Base-by-base conservation (phyloP, 2,888 invertebrate species). In the Colletes collaris region DNA sequence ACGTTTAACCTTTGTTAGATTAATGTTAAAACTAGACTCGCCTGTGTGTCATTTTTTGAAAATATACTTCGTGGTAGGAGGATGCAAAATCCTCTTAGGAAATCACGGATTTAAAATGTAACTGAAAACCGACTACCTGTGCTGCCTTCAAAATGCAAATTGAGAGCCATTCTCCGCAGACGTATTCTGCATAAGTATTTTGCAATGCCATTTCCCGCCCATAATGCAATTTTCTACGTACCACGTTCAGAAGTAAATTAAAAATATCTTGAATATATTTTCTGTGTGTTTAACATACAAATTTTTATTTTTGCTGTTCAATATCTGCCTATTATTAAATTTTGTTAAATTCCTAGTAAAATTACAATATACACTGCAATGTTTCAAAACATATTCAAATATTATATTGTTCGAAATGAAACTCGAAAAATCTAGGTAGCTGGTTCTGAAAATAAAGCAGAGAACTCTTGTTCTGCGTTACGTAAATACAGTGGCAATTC, bases 21-120 rank as follows among this genome's bases (percentile, higher is more conserved):
- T 27, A 40, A n/a, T 40, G n/a, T 37, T 40, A 11, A 19, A 46
- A 62, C 16, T 27, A 49, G 6, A 11, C 2, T 19, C 13, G 5
- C 10, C 16, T 6, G 19, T 10, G 37, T 40, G 40, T 60, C 49
- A 56, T 52, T 75, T 35, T 53, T 19, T 52, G 19, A 70, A 46
- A 75, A 46, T 49, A 19, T n/a, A 19, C 13, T 13, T 6, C 3
- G 11, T 3, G 13, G 1, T 40, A 5, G 19, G 10, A 59, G 19
- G 4, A 64, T 10, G 44, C 8, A 13, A 65, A 44, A 40, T 46
- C 37, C 52, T 53, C 44, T 62, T 44, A 65, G 58, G 37, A 49
- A 19, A 65, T 35, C 55, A 35, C 44, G 53, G 65, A 64, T 71
- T 76, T 66, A 71, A 72, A 71, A 55, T 50, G 72, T 60, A 62